Evolutionary conservation across 2,797 vertebrate species (phyloP).

Genomic region (Manis crassicaudata): DNA sequence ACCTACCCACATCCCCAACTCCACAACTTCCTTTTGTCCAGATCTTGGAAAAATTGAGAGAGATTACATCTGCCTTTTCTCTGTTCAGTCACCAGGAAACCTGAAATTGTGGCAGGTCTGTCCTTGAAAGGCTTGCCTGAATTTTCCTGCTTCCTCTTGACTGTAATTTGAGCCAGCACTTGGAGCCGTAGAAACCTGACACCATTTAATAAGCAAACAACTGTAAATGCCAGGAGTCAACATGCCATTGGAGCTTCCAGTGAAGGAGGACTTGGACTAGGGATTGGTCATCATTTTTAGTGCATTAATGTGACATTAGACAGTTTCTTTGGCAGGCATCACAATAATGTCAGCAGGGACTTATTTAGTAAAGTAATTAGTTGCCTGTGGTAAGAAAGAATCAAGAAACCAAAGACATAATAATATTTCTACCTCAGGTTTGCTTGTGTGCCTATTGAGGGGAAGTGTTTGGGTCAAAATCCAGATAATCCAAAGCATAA

Average conservation of each 20-base stretch:
- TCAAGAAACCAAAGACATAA: background rate
- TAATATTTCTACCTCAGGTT: background rate
- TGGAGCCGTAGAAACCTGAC: slow-evolving; percentile 65
- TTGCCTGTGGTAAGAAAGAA: slow-evolving; percentile 12
- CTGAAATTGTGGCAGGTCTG: background rate
- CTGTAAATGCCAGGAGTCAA: slow-evolving; percentile 42
- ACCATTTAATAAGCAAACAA: slow-evolving; percentile 53
- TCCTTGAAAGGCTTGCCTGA: slow-evolving; percentile 14
- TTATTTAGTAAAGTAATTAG: slow-evolving; percentile 8
- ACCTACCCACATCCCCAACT: background rate
- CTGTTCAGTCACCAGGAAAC: slow-evolving; percentile 15
- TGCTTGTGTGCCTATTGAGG: background rate
- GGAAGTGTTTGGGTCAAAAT: background rate
- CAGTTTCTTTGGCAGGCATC: slow-evolving; percentile 12
- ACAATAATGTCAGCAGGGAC: background rate
- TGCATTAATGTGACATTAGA: background rate
- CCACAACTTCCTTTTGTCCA: background rate
- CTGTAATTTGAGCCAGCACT: slow-evolving; percentile 54
- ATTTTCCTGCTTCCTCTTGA: slow-evolving; percentile 67
- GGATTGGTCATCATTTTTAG: background rate
- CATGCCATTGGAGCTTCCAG: background rate
- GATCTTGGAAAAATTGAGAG: background rate
- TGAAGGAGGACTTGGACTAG: background rate
- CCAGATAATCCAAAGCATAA: slow-evolving; percentile 6
- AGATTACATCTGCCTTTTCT: background rate